Base-by-base conservation (phyloP, 2,113 vertebrate genomes). In the Eulemur macaco region DNA sequence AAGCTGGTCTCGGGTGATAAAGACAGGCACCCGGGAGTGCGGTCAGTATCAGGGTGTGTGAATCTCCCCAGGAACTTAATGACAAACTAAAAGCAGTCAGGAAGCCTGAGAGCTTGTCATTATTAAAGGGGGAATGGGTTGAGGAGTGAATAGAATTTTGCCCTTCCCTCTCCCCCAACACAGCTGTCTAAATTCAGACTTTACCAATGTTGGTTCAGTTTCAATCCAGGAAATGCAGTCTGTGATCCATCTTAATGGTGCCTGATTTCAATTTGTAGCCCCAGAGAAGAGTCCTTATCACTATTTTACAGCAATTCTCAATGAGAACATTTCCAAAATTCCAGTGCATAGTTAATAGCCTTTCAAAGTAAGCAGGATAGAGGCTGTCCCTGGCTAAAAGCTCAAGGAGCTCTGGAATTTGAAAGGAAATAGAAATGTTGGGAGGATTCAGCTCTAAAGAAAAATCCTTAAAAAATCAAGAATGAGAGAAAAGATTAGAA, bases 1-100 rank as follows among this genome's bases (percentile, higher is more conserved):
- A 91, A 96, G 94, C 87, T 97, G 84, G 89, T 92, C 73, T 97
- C 50, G 2, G 27, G 45, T 86, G 90, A 97, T 96, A 97, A 96
- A 85, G 85, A 88, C 60, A 87, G 77, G 52, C 89, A 97, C 63
- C 56, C 9, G 6, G 77, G 60, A 94, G 42, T 76, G 34, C 80
- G 42, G 95, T 96, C 29, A 85, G 2, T 95, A 87, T 90, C 58
- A 82, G 20, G 68, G 76, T 66, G n/a, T 64, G 47, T 20, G 8
- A 92, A 82, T 96, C 95, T 95, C 85, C 76, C 52, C 39, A 68
- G 64, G 64, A 96, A 95, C 71, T 96, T 86, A 92, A 54, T 73
- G 74, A 74, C 69, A 68, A 95, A 92, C 81, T 90, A 76, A 92
- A 95, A 86, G 94, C 27, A 84, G 69, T 34, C 54, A 90, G 29